Conservation (phyloP, 2,797 vertebrate genomes). For the Onychomys torridus region DNA sequence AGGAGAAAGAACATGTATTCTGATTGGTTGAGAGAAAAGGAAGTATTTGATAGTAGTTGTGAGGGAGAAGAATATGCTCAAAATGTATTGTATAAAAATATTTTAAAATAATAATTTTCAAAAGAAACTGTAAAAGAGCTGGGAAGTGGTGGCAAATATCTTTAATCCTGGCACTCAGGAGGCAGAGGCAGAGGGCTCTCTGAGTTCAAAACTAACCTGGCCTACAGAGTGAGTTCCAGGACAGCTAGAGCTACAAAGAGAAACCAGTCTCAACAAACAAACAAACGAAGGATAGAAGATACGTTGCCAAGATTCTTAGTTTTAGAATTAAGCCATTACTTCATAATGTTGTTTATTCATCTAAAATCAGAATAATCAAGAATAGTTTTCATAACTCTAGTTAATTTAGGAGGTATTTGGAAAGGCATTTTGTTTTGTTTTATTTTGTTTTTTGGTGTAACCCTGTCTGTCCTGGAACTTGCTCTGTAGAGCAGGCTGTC, state of each 20-base stretch:
- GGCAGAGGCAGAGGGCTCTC: neutral
- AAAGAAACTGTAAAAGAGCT: neutral
- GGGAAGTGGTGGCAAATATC: neutral
- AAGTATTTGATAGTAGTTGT: neutral
- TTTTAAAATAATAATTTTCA: neutral
- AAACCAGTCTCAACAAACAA: neutral
- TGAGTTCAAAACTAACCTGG: neutral
- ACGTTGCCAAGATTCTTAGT: constrained; percentile 75
- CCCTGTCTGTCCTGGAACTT: too few species aligned
- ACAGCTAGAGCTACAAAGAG: neutral
- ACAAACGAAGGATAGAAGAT: neutral
- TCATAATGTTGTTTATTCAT: constrained; percentile 76
- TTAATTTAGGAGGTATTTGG: constrained; percentile 74
- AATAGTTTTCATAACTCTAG: constrained; percentile 70
- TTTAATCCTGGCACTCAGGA: neutral
- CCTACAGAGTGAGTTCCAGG: neutral
- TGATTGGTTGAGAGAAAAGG: neutral
- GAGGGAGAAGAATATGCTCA: neutral
- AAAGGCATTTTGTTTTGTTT: neutral
- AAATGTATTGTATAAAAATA: neutral
- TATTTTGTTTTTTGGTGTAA: too few species aligned
- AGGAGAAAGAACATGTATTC: neutral
- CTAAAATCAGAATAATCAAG: constrained; percentile 72
- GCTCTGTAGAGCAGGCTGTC: neutral
- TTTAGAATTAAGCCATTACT: constrained; percentile 78